Evolutionary conservation across 2,888 invertebrate genomes (phyloP), one percentile per base, ranked within the genome.

Genomic region (Lasioglossum marginatum): DNA sequence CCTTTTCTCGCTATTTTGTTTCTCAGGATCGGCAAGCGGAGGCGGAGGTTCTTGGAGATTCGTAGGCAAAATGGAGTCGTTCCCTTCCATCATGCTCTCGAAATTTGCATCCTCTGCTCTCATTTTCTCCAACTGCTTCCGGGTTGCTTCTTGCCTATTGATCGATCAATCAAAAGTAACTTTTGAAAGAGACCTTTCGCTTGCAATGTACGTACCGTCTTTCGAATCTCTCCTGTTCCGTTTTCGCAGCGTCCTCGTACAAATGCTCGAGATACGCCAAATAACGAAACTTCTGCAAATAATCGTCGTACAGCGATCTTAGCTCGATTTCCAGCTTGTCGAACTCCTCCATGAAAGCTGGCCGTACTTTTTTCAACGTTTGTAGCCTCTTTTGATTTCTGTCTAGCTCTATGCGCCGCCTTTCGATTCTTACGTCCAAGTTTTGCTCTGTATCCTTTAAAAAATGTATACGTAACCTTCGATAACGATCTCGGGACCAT

Each of bases 291-390:
- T 98, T 97, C 77, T 97, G 96, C 89, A 99, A 97, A 95, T 99
- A 99, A 92, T 97, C 97, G 63, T 97, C 97, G 95, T 99, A 99
- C 34, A 99, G 96, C 87, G 96, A 96, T 92, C 98, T 97, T 31
- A 99, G 95, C 93, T 99, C 98, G 68, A 96, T 96, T 95, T 99
- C 99, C 78, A 98, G 96, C 74, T 97, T 97, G 83, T 98, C 98
- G 95, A 99, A 98, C 95, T 99, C 99, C 92, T 99, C 98, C 96
- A 99, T 97, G 95, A 99, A 99, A 0, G 99, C 99, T 0, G 99
- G 99, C 77, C 99, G 97, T 88, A 99, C 99, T 96, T 98, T 99
- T 95, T 99, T 98, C 91, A 99, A 96, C 0, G 99, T 98, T 92
- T 98, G 98, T 73, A 99, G 96, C 57, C 99, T 96, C 95, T 99